phyloP scores from a whole-genome alignment of 2,888 invertebrate genomes.

The Nezara viridula region DNA sequence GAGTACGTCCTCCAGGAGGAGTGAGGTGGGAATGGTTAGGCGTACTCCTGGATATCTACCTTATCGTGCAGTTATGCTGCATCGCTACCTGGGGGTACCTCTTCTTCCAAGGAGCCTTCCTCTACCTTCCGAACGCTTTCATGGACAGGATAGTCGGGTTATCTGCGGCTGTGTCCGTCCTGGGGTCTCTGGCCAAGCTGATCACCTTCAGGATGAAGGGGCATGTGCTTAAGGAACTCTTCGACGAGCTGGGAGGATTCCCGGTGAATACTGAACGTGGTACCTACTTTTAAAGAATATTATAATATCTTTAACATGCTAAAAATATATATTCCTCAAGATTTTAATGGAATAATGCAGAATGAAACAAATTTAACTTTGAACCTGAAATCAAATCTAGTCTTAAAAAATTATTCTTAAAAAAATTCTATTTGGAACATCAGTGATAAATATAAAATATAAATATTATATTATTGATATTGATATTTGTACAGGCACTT shows the following conservation, averaged over 20 bases:
- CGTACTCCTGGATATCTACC: slow-evolving; percentile 17
- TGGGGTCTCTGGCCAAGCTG: not conserved
- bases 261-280: not conserved
- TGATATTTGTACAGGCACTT: no score
- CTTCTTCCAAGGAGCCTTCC: not conserved
- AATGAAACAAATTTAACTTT: no score
- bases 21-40: not conserved
- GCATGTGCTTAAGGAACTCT: not conserved
- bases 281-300: not conserved
- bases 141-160: slow-evolving; percentile 29
- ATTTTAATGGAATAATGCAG: no score
- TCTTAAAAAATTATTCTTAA: no score
- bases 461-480: no score
- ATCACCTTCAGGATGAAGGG: slow-evolving; percentile 21
- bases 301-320: no score
- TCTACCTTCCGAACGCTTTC: not conserved
- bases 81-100: not conserved
- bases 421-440: no score
- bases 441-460: no score
- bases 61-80: not conserved
- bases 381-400: no score
- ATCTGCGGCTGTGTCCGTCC: not conserved
- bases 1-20: not conserved
- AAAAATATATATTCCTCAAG: no score
- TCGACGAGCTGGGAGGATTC: not conserved